Conservation (phyloP, 2,797 vertebrate species). For the Sebastes kiyomatsui region DNA sequence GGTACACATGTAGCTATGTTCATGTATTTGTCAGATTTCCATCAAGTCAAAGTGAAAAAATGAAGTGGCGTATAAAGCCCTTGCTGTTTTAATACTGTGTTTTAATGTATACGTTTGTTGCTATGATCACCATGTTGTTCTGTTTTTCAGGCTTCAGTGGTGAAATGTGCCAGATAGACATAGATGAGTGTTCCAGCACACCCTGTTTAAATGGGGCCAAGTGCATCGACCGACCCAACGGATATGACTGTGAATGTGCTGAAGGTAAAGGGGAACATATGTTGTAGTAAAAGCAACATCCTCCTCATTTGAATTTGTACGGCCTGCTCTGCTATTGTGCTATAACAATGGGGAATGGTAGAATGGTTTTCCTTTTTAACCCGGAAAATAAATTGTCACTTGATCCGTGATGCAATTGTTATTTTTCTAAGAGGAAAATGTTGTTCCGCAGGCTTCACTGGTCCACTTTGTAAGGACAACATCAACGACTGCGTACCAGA, state of each 20-base stretch:
- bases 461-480: constrained; percentile 87
- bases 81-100: background rate
- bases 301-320: background rate
- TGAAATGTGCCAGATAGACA: constrained; percentile 85
- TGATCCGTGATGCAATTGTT: background rate
- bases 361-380: background rate
- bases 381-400: background rate
- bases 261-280: constrained; percentile 76
- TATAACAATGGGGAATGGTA: background rate
- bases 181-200: constrained; percentile 87
- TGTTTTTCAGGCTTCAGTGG: constrained; percentile 83
- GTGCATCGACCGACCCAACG: constrained; percentile 85
- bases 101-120: background rate
- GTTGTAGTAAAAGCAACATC: background rate
- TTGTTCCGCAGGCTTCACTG: constrained; percentile 86
- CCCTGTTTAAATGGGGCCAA: constrained; percentile 88
- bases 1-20: constrained; percentile 41
- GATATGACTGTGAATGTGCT: constrained; percentile 87
- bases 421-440: background rate
- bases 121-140: background rate
- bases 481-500: constrained; percentile 91
- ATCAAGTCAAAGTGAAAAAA: background rate
- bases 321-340: background rate
- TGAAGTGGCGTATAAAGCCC: background rate
- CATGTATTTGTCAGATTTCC: background rate